Evolutionary conservation across 2,113 vertebrate species (phyloP).

Genomic region (Saimiri boliviensis): DNA sequence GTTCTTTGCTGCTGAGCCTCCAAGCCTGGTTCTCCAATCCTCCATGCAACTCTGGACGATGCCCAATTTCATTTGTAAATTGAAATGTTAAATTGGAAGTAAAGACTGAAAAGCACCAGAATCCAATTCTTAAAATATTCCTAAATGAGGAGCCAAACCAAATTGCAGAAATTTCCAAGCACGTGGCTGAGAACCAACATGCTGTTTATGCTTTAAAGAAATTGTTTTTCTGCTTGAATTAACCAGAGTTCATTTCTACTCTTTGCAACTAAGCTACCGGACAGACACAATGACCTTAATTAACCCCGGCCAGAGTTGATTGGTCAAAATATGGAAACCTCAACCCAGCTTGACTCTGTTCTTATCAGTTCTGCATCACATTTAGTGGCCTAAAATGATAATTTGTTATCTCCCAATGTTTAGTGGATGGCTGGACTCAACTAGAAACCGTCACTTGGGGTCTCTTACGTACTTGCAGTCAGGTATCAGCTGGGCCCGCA

Average conservation of each 20-base stretch:
- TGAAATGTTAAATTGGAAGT: not conserved
- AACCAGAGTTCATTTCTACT: not conserved
- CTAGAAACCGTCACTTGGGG: not conserved
- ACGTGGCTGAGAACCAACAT: not conserved
- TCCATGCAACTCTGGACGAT: not conserved
- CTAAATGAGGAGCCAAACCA: not conserved
- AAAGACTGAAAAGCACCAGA: not conserved
- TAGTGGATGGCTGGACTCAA: not conserved
- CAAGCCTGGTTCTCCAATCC: not conserved
- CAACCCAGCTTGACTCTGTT: not conserved
- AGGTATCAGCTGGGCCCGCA: not conserved
- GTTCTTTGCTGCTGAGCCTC: not conserved
- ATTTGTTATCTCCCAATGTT: not conserved
- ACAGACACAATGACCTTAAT: not conserved
- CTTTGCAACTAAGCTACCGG: not conserved
- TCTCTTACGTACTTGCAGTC: not conserved
- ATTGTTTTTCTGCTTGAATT: not conserved
- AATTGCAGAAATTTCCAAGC: not conserved
- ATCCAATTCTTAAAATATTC: not conserved
- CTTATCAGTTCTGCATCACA: not conserved
- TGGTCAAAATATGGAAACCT: not conserved
- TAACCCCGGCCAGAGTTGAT: not conserved
- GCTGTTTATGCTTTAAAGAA: not conserved
- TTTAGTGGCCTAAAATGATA: not conserved
- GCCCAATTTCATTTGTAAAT: not conserved